Conservation (phyloP, 2,888 invertebrate genomes). For the Drosophila pullipes region DNA sequence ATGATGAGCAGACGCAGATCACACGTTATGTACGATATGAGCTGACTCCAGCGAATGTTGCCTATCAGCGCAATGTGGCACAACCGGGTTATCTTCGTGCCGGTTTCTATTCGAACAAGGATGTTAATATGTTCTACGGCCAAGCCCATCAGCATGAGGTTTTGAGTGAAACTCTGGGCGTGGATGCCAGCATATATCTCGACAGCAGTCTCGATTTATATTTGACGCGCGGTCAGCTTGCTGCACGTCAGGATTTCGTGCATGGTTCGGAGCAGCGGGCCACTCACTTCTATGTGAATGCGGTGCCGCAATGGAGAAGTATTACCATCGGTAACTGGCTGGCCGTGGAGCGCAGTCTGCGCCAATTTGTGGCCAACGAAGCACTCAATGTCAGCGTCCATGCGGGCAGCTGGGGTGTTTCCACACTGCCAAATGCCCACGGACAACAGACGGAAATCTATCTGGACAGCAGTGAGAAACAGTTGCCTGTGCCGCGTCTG, state of each 20-base stretch:
- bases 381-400: slow-evolving; percentile 85
- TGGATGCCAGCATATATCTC: slow-evolving; percentile 70
- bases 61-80: slow-evolving; percentile 84
- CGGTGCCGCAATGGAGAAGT: slow-evolving; percentile 87
- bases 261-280: slow-evolving; percentile 86
- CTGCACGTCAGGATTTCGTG: slow-evolving; percentile 86
- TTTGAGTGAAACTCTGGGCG: slow-evolving; percentile 79
- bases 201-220: slow-evolving; percentile 55
- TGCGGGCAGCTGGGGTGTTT: slow-evolving; percentile 87
- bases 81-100: slow-evolving; percentile 82
- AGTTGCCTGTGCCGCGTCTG: slow-evolving; percentile 86
- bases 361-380: slow-evolving; percentile 84
- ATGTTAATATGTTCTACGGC: slow-evolving; percentile 82
- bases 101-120: slow-evolving; percentile 81
- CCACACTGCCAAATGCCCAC: slow-evolving; percentile 86
- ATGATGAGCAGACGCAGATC: slow-evolving; percentile 82
- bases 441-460: slow-evolving; percentile 81
- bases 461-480: slow-evolving; percentile 72
- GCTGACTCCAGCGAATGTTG: slow-evolving; percentile 84
- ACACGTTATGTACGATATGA: slow-evolving; percentile 84
- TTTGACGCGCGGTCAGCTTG: slow-evolving; percentile 86
- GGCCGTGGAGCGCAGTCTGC: slow-evolving; percentile 85
- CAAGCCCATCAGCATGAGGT: slow-evolving; percentile 81
- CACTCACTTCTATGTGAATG: slow-evolving; percentile 87
- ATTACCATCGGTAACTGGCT: slow-evolving; percentile 88